Base-by-base conservation (phyloP, 2,888 invertebrate genomes). In the Drymonia ruficornis region DNA sequence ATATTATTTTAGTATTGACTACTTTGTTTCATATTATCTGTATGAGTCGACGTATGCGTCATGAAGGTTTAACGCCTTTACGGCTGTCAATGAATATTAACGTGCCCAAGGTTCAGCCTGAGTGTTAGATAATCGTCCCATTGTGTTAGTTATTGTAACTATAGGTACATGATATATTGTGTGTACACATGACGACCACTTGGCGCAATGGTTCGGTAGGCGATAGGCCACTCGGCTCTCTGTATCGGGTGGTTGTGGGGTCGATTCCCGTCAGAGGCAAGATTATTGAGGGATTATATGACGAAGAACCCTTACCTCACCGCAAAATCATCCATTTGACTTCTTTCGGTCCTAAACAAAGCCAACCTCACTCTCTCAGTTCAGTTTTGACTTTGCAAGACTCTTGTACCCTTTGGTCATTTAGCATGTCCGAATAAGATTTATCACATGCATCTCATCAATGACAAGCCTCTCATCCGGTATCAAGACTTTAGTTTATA, bases 91-190 rank as follows among this genome's bases (percentile, higher is more conserved):
- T 40, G 16, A 38, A 40, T 40, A 40, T 40, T 40, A 40, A 16
- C 40, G 40, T 40, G 40, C n/a, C 40, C 68, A 65, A 65, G 65
- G 68, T 57, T 55, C 44, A 50, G 12, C 42, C 50, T 56, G 56
- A 50, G 53, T 55, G 55, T 40, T 16, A 55, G 52, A 56, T 65
- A 68, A 66, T 65, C 51, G 50, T 12, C 38, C 61, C 38, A 65
- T 66, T 68, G 69, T 65, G 54, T 18, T 36, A 13, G 11, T 13
- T 36, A 36, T 13, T 36, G 3, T 13, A 31, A n/a, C 36, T 36
- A 36, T 6, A 13, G 4, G n/a, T 36, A 3, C 9, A 36, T 23
- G 23, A 36, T 4, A 36, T 36, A 36, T 36, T 3, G 12, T 36
- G 31, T 2, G 31, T 28, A 8, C 8, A n/a, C n/a, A 13, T 23